Evolutionary conservation across 2,888 invertebrate genomes (phyloP), one percentile per base, ranked within the genome.

Genomic region (Pristionchus entomophagus): DNA sequence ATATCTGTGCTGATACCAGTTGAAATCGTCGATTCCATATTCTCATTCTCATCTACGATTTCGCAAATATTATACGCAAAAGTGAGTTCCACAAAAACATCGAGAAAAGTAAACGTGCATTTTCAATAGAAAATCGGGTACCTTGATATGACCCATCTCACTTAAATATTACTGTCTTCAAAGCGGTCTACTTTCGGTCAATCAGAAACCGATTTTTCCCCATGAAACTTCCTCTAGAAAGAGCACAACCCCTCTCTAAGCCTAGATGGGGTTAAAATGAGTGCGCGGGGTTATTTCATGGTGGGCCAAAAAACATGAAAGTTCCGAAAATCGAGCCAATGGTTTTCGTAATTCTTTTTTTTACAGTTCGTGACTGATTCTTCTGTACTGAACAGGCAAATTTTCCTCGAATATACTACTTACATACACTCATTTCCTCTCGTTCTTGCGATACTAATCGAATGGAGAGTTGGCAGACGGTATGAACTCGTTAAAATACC

Each of bases 401-500:
- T 73, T 41, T 73, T 73, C 14, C 73, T 73, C 26, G 73, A 73
- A 26, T 45, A 12, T 1, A 41, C 73, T 41, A 73, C 73, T 2
- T 73, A 41, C 73, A 45, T 26, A 22, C n/a, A 41, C 10, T 2
- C 45, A 0, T 73, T 41, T 45, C 73, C 73, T 8, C 73, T 73
- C 10, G 26, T 45, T 8, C 26, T 73, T 4, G 73, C 73, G 26
- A 45, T 45, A n/a, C 41, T 73, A 1, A 73, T 73, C 41, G 73
- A 73, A 32, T 73, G 73, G 73, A 73, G 17, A 73, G 73, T 73
- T n/a, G 73, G 73, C 2, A 6, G 73, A 45, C 6, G 73, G 73
- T 73, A 29, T 29, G 59, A 12, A 29, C 29, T 10, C 14, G 22
- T 53, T 3, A 22, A n/a, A n/a, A n/a, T n/a, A n/a, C n/a, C n/a